phyloP scores from a whole-genome alignment of 2,888 invertebrate genomes.

The Colostygia pectinataria region DNA sequence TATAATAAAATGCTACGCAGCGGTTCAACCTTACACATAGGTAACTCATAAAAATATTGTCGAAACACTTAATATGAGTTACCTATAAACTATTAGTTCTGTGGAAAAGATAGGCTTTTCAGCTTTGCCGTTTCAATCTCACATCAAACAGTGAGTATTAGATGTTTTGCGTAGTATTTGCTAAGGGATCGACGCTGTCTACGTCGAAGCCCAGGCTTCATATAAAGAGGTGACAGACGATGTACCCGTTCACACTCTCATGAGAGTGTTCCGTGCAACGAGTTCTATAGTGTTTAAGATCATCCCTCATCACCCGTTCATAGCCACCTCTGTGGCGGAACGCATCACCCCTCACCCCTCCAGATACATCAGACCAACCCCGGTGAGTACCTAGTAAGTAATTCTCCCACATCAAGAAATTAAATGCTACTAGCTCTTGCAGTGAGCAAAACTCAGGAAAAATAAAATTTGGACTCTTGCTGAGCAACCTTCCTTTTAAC shows the following conservation, averaged over 20 bases:
- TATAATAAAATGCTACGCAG: too few relatives aligned
- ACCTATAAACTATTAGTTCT: neutral
- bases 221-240: constrained; percentile 51
- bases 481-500: constrained; percentile 10
- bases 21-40: too few relatives aligned
- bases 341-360: constrained; percentile 51
- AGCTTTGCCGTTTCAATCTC: constrained; percentile 55
- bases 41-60: too few relatives aligned
- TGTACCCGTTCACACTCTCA: constrained; percentile 61
- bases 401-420: neutral
- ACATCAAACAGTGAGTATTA: constrained; percentile 66
- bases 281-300: constrained; percentile 63
- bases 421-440: too few relatives aligned
- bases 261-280: constrained; percentile 65
- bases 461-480: neutral
- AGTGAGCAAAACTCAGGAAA: neutral
- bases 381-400: constrained; percentile 54
- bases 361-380: constrained; percentile 55
- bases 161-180: constrained; percentile 72
- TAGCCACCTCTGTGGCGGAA: constrained; percentile 77
- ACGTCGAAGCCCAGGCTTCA: constrained; percentile 49
- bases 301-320: constrained; percentile 67
- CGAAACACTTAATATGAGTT: neutral
- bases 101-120: constrained; percentile 26
- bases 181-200: constrained; percentile 61